Evolutionary conservation across 2,113 vertebrate genomes (phyloP).

Genomic region (Indicator indicator): DNA sequence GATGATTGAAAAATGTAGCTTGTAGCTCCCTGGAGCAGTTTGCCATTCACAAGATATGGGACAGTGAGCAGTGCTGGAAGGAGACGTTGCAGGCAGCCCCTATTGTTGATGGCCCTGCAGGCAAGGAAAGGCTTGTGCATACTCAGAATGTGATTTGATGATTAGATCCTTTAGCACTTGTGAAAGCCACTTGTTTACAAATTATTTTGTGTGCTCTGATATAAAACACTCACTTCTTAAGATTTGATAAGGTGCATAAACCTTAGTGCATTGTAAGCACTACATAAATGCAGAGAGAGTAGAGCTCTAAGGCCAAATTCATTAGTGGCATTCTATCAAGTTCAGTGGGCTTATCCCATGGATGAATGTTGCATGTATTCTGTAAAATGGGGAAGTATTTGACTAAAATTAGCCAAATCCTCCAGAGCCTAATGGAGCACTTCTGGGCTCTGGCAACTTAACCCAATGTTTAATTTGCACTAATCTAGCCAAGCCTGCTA

Average conservation of each 20-base stretch:
- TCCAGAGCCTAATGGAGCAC: conserved; percentile 61
- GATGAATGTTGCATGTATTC: conserved; percentile 34
- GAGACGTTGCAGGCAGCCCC: background rate
- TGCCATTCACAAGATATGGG: background rate
- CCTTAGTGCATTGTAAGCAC: background rate
- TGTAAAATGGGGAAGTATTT: conserved; percentile 60
- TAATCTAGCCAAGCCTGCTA: conserved; percentile 65
- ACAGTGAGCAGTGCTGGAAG: background rate
- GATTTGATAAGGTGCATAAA: background rate
- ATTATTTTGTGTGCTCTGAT: background rate
- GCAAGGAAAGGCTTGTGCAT: background rate
- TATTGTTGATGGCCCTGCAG: background rate
- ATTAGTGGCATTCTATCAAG: background rate
- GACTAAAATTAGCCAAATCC: conserved; percentile 72
- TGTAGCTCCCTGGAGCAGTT: conserved; percentile 25
- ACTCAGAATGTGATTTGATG: background rate
- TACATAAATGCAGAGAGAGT: background rate
- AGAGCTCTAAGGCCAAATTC: conserved; percentile 2
- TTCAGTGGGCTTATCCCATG: conserved; percentile 20
- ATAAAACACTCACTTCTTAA: background rate
- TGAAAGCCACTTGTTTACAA: background rate
- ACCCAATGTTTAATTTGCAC: conserved; percentile 67
- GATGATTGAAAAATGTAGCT: conserved; percentile 58
- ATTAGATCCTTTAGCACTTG: background rate
- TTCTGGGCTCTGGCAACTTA: conserved; percentile 64